phyloP scores from a whole-genome alignment of 2,797 vertebrate genomes.

The Novumbra hubbsi region DNA sequence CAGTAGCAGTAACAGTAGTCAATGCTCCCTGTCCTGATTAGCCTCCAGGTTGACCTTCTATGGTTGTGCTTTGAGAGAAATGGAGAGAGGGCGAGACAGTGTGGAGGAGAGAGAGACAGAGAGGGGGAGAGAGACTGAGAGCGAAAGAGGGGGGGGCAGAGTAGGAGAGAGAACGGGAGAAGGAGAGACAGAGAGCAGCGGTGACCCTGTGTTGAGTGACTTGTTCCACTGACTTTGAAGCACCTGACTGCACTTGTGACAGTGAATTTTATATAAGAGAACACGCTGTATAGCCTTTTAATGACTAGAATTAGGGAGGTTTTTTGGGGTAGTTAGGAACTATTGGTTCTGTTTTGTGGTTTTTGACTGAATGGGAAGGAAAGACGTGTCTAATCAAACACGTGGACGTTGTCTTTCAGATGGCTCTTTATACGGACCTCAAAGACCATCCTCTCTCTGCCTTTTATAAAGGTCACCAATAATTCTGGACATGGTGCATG shows the following conservation, averaged over 20 bases:
- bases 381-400: not conserved
- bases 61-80: constrained; percentile 17
- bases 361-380: not conserved
- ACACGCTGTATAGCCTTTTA: not conserved
- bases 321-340: not conserved
- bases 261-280: constrained; percentile 6
- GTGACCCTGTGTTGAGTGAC: not conserved
- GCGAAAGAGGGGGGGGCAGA: not conserved
- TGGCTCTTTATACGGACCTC: no score
- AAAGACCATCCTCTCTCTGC: not conserved
- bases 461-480: not conserved
- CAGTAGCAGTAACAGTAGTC: not conserved
- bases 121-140: not conserved
- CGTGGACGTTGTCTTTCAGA: not conserved
- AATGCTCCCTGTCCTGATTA: not conserved
- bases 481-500: not conserved
- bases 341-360: not conserved
- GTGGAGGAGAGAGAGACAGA: not conserved
- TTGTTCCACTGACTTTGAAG: not conserved
- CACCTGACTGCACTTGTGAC: constrained; percentile 15
- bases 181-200: not conserved
- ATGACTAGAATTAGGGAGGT: not conserved
- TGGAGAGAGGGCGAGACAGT: not conserved
- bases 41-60: constrained; percentile 26
- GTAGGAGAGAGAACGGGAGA: not conserved